Percentiles rank a stretch among this genome's conserved stretches.
Conservation (phyloP, 2,113 vertebrate genomes). For the Pyrgilauda ruficollis region DNA sequence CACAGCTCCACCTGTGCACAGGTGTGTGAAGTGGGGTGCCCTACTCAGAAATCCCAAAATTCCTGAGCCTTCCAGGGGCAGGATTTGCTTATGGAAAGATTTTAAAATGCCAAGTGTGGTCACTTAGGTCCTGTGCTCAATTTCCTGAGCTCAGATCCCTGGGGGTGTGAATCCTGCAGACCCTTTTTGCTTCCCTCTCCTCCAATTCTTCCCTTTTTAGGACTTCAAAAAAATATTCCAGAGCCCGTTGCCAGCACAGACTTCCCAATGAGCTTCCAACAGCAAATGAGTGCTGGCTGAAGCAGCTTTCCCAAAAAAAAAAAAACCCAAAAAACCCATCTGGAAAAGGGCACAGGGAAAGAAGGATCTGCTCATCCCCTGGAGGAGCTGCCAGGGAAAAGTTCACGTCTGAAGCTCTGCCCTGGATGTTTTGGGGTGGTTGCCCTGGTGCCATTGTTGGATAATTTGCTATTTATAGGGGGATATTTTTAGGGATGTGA, state of each 20-base stretch:
- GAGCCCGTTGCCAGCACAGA: neutral
- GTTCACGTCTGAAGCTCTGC: neutral
- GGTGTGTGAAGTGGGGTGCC: neutral
- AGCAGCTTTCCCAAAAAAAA: neutral
- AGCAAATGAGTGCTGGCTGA: neutral
- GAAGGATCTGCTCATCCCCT: neutral
- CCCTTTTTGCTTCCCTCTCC: neutral
- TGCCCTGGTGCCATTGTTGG: neutral
- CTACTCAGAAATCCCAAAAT: neutral
- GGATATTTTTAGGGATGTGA: neutral
- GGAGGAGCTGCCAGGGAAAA: neutral
- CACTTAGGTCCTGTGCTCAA: neutral
- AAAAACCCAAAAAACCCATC: neutral
- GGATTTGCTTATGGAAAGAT: neutral
- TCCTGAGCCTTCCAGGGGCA: neutral
- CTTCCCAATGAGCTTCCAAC: neutral
- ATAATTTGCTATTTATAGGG: neutral
- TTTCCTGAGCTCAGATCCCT: neutral
- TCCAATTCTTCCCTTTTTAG: neutral
- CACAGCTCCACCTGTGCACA: fast-evolving
- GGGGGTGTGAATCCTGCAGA: neutral
- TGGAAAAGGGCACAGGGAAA: neutral
- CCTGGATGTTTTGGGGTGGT: neutral
- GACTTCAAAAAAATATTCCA: neutral
- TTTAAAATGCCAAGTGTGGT: neutral